Percentiles rank a stretch among this genome's conserved stretches.
Evolutionary conservation across 37 sponge, comb jelly and placozoan species (phyloP).

Genomic region (Ephydatia muelleri): DNA sequence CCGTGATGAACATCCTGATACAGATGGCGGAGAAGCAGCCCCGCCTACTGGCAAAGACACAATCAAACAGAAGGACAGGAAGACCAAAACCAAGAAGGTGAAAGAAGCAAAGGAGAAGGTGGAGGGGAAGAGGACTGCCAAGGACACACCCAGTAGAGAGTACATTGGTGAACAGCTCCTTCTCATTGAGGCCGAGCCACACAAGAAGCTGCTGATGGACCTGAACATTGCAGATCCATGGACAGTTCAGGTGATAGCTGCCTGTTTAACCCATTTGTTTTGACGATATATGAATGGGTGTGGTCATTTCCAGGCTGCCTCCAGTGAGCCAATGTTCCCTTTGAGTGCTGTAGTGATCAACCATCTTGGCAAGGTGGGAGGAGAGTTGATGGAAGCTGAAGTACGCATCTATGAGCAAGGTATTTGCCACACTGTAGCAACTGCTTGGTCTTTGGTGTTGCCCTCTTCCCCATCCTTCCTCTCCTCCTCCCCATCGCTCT

Average conservation of each 20-base stretch:
- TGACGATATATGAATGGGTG: background rate
- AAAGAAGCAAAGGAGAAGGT: background rate
- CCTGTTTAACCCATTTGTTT: background rate
- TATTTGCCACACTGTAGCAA: background rate
- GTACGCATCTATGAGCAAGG: slow-evolving; percentile 64
- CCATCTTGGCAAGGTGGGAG: slow-evolving; percentile 36
- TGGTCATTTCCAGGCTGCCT: slow-evolving; percentile 12
- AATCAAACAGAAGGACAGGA: slow-evolving; percentile 2
- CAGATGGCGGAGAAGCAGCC: background rate
- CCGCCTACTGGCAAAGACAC: background rate
- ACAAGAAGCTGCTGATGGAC: slow-evolving; percentile 36
- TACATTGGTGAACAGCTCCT: slow-evolving; percentile 11
- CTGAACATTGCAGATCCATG: slow-evolving; percentile 22
- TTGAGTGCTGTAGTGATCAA: slow-evolving; percentile 20
- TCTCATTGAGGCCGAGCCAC: background rate
- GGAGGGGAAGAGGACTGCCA: background rate
- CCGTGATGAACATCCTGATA: background rate
- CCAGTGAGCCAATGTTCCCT: background rate
- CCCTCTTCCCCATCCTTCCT: too few relatives aligned
- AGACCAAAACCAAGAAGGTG: background rate
- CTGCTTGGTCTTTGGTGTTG: too few relatives aligned
- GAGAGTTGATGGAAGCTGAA: slow-evolving; percentile 53
- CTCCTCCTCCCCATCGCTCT: too few relatives aligned
- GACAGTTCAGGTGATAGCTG: slow-evolving; percentile 41
- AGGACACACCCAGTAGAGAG: background rate